phyloP scores from a whole-genome alignment of 2,888 invertebrate species.

The Prosapia bicincta region DNA sequence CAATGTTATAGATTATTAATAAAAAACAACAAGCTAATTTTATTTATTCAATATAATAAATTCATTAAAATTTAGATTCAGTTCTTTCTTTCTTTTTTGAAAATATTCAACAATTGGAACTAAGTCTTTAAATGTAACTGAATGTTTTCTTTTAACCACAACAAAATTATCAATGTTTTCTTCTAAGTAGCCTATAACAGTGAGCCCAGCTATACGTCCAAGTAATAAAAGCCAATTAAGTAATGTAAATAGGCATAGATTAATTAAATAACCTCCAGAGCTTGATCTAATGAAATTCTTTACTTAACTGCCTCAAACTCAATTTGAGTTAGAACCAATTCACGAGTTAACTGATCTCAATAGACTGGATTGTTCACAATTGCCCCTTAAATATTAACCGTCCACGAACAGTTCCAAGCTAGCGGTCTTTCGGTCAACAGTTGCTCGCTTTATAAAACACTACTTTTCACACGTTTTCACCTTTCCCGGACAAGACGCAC shows the following conservation, averaged over 20 bases:
- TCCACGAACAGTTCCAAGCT: background rate
- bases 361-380: conserved; percentile 28
- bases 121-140: too few species aligned
- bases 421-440: background rate
- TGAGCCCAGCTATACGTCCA: too few species aligned
- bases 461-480: background rate
- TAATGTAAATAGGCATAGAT: conserved; percentile 7
- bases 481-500: background rate
- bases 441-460: background rate
- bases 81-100: too few species aligned
- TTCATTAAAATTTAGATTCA: too few species aligned
- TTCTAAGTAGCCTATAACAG: too few species aligned
- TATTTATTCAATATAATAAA: too few species aligned
- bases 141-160: too few species aligned
- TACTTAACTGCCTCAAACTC: conserved; percentile 15
- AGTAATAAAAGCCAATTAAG: background rate
- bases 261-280: conserved; percentile 26
- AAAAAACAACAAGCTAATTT: too few species aligned
- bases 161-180: too few species aligned
- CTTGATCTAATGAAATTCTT: conserved; percentile 18
- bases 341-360: conserved; percentile 27
- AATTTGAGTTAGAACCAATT: conserved; percentile 29
- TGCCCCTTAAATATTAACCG: background rate
- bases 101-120: too few species aligned
- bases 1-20: too few species aligned